Base-by-base conservation (phyloP, 1,140 invertebrate species). In the Psix sp. region DNA sequence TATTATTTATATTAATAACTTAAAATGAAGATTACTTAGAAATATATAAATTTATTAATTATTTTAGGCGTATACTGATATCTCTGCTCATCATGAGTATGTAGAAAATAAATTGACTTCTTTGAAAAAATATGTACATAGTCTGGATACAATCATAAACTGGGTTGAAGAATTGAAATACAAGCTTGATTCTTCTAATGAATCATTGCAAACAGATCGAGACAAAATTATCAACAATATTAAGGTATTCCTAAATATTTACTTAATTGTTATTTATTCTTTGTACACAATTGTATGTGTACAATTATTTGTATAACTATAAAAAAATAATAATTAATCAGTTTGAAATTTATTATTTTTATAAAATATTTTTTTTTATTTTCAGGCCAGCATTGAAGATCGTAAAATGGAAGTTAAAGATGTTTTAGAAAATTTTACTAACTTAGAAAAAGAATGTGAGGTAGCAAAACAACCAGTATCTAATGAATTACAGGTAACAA, bases 361-460 rank as follows among this genome's bases (percentile, higher is more conserved):
- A 21, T 38, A 20, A 9, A 38, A 21, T 39, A 38, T 24, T 40
- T 42, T 42, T 49, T 20, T 49, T 40, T 33, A 49, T 52, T 77
- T 31, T 71, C 40, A 90, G 89, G 80, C 77, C 10, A 82, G 79
- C 18, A 84, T 91, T 0, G 81, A 83, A 56, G 90, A 92, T 78
- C 89, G 88, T 16, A 89, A 91, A 77, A 86, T 88, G 59, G 91
- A 92, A 82, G 89, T 92, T 2, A 89, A 90, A 73, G 91, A 92
- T 68, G 89, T 92, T 5, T 77, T 92, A 13, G 90, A 91, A 81
- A 92, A 92, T 84, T 92, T 90, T 81, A 92, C 89, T 29, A 91
- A 92, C 82, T 81, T 92, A 51, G 91, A 90, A 66, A 89, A 90
- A 71, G 89, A 90, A 62, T 90, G 91, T 71, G 85, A 87, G 76